These are phyloP conservation scores for Nomada hirtipes DNA, from an alignment of 2,888 invertebrate genomes.

Conservation along the genomic window DNA sequence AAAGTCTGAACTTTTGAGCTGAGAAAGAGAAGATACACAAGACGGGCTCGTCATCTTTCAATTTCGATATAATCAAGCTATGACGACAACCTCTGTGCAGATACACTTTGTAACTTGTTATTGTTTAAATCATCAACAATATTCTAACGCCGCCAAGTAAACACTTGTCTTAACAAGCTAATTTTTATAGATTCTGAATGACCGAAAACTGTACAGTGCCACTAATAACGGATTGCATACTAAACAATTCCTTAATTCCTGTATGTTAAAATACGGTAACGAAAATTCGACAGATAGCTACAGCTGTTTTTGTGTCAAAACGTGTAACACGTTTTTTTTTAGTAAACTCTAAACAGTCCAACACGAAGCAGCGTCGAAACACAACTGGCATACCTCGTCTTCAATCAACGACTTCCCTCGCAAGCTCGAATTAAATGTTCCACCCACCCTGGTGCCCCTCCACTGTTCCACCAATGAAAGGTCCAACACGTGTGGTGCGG, in stretches of 20 bases:
- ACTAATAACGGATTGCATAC: background rate
- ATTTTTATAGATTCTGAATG: background rate
- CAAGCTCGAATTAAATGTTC: slow-evolving; percentile 84
- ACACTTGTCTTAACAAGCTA: no score
- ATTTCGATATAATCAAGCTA: slow-evolving; percentile 2
- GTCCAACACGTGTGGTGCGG: slow-evolving; percentile 51
- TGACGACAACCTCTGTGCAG: background rate
- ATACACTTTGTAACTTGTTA: background rate
- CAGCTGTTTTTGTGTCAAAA: background rate
- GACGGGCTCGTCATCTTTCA: slow-evolving; percentile 29
- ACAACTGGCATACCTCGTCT: slow-evolving; percentile 75
- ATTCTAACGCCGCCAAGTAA: background rate
- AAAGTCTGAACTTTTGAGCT: slow-evolving; percentile 8
- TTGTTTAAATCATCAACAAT: background rate
- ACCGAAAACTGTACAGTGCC: no score
- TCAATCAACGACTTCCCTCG: slow-evolving; percentile 85
- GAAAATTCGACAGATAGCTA: background rate
- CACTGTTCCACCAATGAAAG: slow-evolving; percentile 39
- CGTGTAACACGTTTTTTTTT: background rate
- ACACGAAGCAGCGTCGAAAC: slow-evolving; percentile 58
- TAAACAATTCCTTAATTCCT: background rate
- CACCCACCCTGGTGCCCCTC: slow-evolving; percentile 71
- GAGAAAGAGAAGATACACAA: background rate
- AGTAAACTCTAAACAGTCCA: slow-evolving; percentile 29
- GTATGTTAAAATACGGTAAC: background rate